Evolutionary conservation across 2,797 vertebrate genomes (phyloP).

Genomic region (Anabacerthia variegaticeps): DNA sequence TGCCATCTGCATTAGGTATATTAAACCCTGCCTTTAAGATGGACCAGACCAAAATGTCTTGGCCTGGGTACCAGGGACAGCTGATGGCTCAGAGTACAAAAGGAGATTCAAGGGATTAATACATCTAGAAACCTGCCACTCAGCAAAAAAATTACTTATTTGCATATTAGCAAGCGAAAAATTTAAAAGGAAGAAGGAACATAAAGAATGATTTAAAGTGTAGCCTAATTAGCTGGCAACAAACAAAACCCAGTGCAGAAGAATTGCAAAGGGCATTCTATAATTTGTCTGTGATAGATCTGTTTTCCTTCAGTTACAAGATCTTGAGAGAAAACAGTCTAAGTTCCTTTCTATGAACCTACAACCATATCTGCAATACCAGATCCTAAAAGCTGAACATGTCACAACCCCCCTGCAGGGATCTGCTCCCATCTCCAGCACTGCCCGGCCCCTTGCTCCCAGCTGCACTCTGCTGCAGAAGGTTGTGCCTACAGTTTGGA

Average conservation of each 20-base stretch:
- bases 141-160: background rate
- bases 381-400: background rate
- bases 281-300: background rate
- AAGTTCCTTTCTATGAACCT: background rate
- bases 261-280: background rate
- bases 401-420: background rate
- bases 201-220: background rate
- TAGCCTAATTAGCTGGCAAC: background rate
- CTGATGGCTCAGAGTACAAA: background rate
- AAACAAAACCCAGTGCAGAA: background rate
- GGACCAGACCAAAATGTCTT: background rate
- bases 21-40: background rate
- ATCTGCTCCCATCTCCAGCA: background rate
- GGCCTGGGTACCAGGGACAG: background rate
- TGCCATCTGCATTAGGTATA: conserved; percentile 17
- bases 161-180: background rate
- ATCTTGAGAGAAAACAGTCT: background rate
- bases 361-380: background rate
- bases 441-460: background rate
- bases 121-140: background rate
- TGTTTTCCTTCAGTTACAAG: background rate
- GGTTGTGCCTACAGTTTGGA: rapidly evolving
- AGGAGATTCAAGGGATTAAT: background rate
- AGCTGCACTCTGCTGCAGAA: background rate
- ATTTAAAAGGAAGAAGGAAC: background rate